A percentile compares a stretch with the other conserved stretches of the same genome.
Conservation (phyloP, 2,888 invertebrate genomes). For the Drosophila acutilabella region DNA sequence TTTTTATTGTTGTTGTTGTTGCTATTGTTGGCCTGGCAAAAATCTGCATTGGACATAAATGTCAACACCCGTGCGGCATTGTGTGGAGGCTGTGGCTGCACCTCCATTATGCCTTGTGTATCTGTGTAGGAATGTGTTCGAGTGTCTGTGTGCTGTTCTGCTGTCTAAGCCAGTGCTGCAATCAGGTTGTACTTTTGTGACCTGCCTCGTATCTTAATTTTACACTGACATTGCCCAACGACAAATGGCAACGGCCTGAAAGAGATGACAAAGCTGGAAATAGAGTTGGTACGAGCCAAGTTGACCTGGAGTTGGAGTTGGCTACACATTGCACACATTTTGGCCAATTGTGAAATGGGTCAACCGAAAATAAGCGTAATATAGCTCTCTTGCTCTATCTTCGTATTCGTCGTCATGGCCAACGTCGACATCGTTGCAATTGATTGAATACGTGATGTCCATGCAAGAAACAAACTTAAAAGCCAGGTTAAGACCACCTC, state of each 20-base stretch:
- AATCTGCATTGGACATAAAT: constrained; percentile 81
- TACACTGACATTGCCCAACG: constrained; percentile 28
- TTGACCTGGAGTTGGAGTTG: neutral
- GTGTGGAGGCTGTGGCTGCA: constrained; percentile 38
- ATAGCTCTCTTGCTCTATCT: constrained; percentile 19
- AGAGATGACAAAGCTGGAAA: constrained; percentile 40
- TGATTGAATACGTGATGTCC: constrained; percentile 81
- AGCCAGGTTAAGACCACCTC: constrained; percentile 44
- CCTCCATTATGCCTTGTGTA: constrained; percentile 14
- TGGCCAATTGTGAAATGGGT: constrained; percentile 77
- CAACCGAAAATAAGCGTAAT: constrained; percentile 75
- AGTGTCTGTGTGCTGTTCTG: constrained; percentile 26
- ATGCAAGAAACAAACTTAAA: constrained; percentile 80
- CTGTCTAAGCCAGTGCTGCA: constrained; percentile 75
- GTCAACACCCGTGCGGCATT: constrained; percentile 74
- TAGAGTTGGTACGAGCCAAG: constrained; percentile 44
- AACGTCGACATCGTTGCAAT: constrained; percentile 73
- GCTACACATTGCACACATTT: constrained; percentile 56
- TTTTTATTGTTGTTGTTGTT: constrained; percentile 73
- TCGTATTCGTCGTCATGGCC: constrained; percentile 21
- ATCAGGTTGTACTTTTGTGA: constrained; percentile 75
- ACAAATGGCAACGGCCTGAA: constrained; percentile 25
- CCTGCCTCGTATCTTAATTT: constrained; percentile 73
- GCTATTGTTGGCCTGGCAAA: constrained; percentile 62
- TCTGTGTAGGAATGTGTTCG: constrained; percentile 11